Evolutionary conservation across 2,113 vertebrate genomes (phyloP).

Genomic region (Clupea harengus): DNA sequence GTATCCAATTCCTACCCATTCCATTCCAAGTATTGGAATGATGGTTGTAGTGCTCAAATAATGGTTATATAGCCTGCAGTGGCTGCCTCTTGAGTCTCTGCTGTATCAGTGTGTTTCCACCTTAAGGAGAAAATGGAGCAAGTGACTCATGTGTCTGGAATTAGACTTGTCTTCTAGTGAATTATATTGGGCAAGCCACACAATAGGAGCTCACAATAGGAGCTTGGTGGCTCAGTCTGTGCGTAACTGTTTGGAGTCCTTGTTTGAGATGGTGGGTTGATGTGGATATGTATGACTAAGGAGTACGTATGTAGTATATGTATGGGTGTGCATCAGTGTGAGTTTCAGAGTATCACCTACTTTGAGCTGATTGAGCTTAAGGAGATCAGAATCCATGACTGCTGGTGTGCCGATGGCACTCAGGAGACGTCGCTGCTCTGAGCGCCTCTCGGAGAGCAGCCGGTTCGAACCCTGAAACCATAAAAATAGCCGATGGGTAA

Average conservation of each 20-base stretch:
- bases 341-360: conserved; percentile 52
- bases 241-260: neutral
- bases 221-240: neutral
- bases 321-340: neutral
- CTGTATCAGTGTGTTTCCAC: too few species aligned
- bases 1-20: too few species aligned
- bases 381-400: conserved; percentile 85
- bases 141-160: too few species aligned
- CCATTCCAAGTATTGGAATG: too few species aligned
- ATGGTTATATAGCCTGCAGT: too few species aligned
- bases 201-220: neutral
- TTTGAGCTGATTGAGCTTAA: conserved; percentile 94
- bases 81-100: too few species aligned
- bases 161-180: too few species aligned
- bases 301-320: neutral
- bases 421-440: conserved; percentile 87
- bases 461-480: conserved; percentile 78
- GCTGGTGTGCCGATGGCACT: conserved; percentile 85
- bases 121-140: too few species aligned
- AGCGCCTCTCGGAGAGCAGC: conserved; percentile 83
- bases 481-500: neutral
- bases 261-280: neutral
- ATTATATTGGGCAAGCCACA: too few species aligned
- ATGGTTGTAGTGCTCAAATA: too few species aligned
- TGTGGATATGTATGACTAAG: neutral